Base-by-base conservation (phyloP, 2,888 invertebrate genomes). In the Ephialtes manifestator region DNA sequence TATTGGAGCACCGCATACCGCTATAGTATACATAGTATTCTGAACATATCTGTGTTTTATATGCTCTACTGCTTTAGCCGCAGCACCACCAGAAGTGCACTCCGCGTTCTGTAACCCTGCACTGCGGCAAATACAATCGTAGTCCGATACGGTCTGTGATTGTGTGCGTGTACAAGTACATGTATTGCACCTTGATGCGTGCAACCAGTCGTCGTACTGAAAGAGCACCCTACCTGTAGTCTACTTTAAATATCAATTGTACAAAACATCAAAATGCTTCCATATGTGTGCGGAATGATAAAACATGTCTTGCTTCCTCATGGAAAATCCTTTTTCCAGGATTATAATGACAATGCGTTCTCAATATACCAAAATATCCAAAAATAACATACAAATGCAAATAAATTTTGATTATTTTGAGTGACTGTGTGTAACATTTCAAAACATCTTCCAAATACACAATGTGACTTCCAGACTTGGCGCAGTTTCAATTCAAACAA, bases 121-220 rank as follows among this genome's bases (percentile, higher is more conserved):
- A 89, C 83, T 89, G 91, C 90, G 88, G 90, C 90, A 90, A 90
- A 90, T 85, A 86, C 86, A 86, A 85, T 77, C 63, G 76, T 75
- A 65, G 74, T 46, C 83, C 75, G 77, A 81, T 84, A 68, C 68
- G 79, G 83, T 31, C 24, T 43, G 28, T 48, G 13, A 43, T 74
- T 67, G 71, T 86, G 77, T 28, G 35, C 63, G 75, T 81, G 74
- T 75, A 83, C 79, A 84, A 84, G 75, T 79, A 70, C 55, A 79
- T 65, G n/a, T 46, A 24, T 79, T 60, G 78, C 53, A 78, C 55
- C 48, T 58, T 77, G 65, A 77, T 46, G 39, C 28, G 71, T 20
- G 20, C n/a, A 71, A 71, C 20, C 35, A 43, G 51, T 10, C 13
- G 55, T 18, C 48, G 51, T 35, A 20, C 24, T 31, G 4, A 46